Conservation (phyloP, 2,113 vertebrate species). For the Panthera uncia region DNA sequence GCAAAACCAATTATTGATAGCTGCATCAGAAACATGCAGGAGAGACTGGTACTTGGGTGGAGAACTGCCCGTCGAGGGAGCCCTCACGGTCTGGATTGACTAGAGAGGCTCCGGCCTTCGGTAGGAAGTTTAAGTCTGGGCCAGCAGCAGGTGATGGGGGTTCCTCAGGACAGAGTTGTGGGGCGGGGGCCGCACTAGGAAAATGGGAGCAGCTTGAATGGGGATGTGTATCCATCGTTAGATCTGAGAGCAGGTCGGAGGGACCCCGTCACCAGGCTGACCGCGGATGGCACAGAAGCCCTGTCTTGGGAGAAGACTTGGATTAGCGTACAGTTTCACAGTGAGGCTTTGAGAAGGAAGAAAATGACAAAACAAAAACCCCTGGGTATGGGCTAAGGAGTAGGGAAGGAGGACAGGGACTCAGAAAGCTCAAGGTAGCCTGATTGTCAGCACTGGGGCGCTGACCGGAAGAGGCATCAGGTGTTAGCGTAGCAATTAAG, state of each 20-base stretch:
- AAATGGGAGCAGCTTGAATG: accelerated
- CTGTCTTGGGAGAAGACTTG: background rate
- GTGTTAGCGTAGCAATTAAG: background rate
- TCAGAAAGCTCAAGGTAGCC: background rate
- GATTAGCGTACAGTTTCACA: background rate
- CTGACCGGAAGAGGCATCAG: accelerated
- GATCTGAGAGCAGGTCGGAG: background rate
- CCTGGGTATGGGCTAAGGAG: no score
- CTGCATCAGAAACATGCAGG: background rate
- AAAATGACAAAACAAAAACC: background rate
- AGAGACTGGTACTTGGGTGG: background rate
- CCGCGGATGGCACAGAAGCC: background rate
- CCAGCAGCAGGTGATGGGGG: background rate
- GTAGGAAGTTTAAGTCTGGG: background rate
- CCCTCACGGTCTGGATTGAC: background rate
- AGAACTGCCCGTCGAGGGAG: no score
- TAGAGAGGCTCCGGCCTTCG: background rate
- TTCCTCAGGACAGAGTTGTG: background rate
- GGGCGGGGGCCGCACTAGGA: accelerated
- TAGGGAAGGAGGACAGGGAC: background rate
- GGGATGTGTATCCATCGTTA: background rate
- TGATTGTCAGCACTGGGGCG: accelerated
- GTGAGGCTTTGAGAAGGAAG: background rate
- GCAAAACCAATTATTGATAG: background rate
- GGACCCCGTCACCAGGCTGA: background rate